These are phyloP conservation scores for Toxonevra muliebris DNA, from an alignment of 2,888 invertebrate genomes.

Conservation along the genomic window DNA sequence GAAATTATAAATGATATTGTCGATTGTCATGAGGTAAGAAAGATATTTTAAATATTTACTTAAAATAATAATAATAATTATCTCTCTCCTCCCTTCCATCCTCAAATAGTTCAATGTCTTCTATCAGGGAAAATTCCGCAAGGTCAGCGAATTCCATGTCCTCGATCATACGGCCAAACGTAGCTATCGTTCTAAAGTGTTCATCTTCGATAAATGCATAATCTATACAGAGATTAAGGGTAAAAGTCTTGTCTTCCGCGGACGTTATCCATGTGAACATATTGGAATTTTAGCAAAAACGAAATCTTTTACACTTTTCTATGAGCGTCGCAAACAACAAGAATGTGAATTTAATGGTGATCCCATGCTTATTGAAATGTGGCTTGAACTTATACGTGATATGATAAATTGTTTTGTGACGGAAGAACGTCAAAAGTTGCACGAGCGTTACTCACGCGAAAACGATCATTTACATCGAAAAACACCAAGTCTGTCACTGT, in stretches of 20 bases:
- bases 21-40: conserved; percentile 58
- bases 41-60: conserved; percentile 3
- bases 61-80: neutral
- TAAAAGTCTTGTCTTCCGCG: conserved; percentile 60
- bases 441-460: conserved; percentile 56
- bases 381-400: conserved; percentile 60
- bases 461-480: conserved; percentile 58
- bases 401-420: conserved; percentile 59
- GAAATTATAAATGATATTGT: conserved; percentile 63
- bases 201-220: conserved; percentile 64
- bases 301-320: conserved; percentile 60
- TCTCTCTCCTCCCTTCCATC: conserved; percentile 10
- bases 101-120: conserved; percentile 59
- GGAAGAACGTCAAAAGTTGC: conserved; percentile 58
- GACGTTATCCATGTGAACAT: conserved; percentile 62
- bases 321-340: conserved; percentile 61
- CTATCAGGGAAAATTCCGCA: conserved; percentile 63
- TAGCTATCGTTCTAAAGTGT: conserved; percentile 60
- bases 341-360: conserved; percentile 62
- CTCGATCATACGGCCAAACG: conserved; percentile 57
- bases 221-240: conserved; percentile 64
- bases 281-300: conserved; percentile 58
- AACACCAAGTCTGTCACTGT: conserved; percentile 57
- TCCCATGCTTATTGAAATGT: conserved; percentile 50
- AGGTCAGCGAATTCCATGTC: conserved; percentile 60